Evolutionary conservation across 2,113 vertebrate species (phyloP), one percentile per base, ranked within the genome.

Genomic region (Amazona guildingii): DNA sequence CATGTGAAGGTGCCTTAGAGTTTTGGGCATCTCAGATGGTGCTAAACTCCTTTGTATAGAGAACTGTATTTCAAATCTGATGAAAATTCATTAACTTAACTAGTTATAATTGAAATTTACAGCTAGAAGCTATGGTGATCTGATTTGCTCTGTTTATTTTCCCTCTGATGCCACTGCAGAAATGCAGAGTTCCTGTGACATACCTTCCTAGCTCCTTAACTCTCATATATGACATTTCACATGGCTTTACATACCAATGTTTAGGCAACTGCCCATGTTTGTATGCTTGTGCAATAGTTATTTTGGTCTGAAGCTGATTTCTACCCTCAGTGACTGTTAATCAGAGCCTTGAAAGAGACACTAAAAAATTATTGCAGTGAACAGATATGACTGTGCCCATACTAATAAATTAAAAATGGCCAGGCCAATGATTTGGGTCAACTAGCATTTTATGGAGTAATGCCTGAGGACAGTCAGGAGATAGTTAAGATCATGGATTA

Each of bases 281-380:
- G 16, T 51, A 25, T 31, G 31, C 10, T 74, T 72, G 25, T 67
- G 55, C 24, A 76, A 62, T 5, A 67, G 13, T 2, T 54, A 35
- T 76, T 81, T 86, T 87, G 29, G 55, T 31, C 11, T 89, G 52
- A 83, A 75, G 29, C 23, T 55, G 35, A 72, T 81, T 94, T 86
- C 27, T 55, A 9, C 31, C 6, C 31, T 83, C 46, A 1, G 1
- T 63, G 63, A 46, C 48, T 35, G 51, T 55, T 69, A 88, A 82
- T 86, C 67, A 88, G 44, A 62, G 62, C 14, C 35, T 28, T 76
- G 48, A 86, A 94, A 43, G 28, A 94, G 29, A 72, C 35, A 76
- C 55, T 89, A 73, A 96, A 94, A 95, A 64, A 35, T 61, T 57
- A 78, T 72, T 94, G 74, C 69, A 52, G 31, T 61, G 77, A 91